phyloP scores from a whole-genome alignment of 2,888 invertebrate species.

The Noctua pronuba region DNA sequence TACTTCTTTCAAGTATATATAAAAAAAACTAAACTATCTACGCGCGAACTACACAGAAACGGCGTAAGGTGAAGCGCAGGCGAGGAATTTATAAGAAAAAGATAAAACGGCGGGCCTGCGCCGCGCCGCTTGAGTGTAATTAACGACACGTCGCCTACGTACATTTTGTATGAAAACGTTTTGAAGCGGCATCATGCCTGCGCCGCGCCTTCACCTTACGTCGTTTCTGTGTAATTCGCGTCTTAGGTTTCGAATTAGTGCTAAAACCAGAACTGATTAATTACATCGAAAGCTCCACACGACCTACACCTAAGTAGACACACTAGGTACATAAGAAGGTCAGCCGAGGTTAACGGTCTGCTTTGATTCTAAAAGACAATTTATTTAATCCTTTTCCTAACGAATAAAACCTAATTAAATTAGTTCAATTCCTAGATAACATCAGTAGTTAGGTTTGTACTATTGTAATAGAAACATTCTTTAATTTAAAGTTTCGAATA shows the following conservation, averaged over 20 bases:
- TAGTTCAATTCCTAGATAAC: too few relatives aligned
- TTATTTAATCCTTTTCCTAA: slow-evolving; percentile 21
- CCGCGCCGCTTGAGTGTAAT: too few relatives aligned
- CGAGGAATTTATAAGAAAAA: too few relatives aligned
- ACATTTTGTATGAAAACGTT: too few relatives aligned
- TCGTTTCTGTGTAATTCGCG: too few relatives aligned
- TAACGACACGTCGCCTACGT: too few relatives aligned
- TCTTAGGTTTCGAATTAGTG: not conserved
- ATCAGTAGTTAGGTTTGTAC: not conserved
- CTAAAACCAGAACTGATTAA: slow-evolving; percentile 19
- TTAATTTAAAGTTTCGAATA: slow-evolving; percentile 29
- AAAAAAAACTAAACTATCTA: not conserved
- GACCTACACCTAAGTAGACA: slow-evolving; percentile 3
- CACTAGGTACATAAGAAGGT: slow-evolving; percentile 21
- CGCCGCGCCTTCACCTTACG: too few relatives aligned
- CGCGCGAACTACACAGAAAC: too few relatives aligned
- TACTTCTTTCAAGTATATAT: not conserved
- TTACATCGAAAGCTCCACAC: slow-evolving; percentile 16
- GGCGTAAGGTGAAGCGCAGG: too few relatives aligned
- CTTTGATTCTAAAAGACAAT: slow-evolving; percentile 24
- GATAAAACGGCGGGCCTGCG: too few relatives aligned
- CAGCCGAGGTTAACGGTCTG: slow-evolving; percentile 24
- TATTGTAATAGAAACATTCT: slow-evolving; percentile 9
- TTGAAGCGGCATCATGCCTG: too few relatives aligned
- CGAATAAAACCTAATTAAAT: not conserved